Conservation (phyloP, 2,797 vertebrate genomes). For the Alca torda region DNA sequence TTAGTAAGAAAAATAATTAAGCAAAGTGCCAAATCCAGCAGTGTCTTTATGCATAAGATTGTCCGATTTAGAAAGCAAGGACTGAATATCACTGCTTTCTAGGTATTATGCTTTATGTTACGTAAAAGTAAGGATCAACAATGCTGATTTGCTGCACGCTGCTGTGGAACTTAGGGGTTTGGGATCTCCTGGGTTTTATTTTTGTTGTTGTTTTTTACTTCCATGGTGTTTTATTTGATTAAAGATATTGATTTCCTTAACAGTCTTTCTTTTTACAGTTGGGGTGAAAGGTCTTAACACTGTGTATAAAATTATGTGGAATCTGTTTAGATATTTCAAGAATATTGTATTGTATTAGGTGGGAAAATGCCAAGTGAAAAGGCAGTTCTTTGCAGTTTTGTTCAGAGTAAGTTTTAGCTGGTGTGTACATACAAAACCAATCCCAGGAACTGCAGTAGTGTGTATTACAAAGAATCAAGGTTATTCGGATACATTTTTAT, state of each 20-base stretch:
- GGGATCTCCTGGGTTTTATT: not conserved
- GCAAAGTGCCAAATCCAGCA: constrained; percentile 73
- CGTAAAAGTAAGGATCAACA: not conserved
- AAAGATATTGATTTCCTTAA: not conserved
- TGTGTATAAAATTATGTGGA: constrained; percentile 23
- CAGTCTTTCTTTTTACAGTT: constrained; percentile 22
- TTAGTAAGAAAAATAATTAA: constrained; percentile 28
- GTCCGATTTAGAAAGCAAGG: constrained; percentile 29
- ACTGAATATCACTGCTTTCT: constrained; percentile 5
- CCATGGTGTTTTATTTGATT: constrained; percentile 22
- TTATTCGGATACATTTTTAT: constrained; percentile 13
- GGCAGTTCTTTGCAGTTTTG: constrained; percentile 1
- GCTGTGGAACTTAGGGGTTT: constrained; percentile 2
- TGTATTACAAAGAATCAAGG: constrained; percentile 39
- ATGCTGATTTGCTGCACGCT: constrained; percentile 10
- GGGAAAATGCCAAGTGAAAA: not conserved
- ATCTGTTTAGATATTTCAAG: constrained; percentile 22
- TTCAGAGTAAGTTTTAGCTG: constrained; percentile 48
- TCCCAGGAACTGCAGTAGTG: constrained; percentile 14
- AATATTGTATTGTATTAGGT: not conserved
- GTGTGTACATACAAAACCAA: constrained; percentile 5
- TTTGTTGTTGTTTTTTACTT: constrained; percentile 6
- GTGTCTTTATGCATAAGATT: constrained; percentile 46
- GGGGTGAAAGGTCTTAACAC: constrained; percentile 40
- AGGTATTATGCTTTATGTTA: not conserved